Percentiles rank a stretch among this genome's conserved stretches.
Evolutionary conservation across 2,113 vertebrate genomes (phyloP).

Genomic region (Calidris pugnax): DNA sequence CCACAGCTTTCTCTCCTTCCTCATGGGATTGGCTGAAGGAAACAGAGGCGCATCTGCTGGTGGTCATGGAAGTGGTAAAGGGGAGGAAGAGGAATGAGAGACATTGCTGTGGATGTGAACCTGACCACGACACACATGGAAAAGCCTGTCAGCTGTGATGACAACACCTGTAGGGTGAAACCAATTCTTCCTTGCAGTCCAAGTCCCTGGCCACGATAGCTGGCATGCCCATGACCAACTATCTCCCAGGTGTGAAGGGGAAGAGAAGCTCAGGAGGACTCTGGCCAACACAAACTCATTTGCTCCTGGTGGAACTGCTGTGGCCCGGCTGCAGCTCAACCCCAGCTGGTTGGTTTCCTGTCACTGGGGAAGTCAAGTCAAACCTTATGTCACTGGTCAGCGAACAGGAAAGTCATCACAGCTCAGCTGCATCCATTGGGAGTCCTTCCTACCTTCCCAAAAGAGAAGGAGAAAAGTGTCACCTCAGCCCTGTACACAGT

Average conservation of each 20-base stretch:
- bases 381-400: accelerated
- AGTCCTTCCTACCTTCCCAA: neutral
- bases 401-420: neutral
- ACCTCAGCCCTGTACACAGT: neutral
- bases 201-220: neutral
- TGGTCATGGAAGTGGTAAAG: neutral
- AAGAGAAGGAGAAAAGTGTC: neutral
- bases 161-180: neutral
- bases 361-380: neutral
- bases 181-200: neutral
- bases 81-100: neutral
- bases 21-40: neutral
- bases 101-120: neutral
- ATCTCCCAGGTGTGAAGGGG: neutral
- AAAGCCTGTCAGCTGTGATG: neutral
- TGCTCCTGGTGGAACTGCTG: neutral
- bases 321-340: neutral
- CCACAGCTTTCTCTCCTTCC: neutral
- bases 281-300: neutral
- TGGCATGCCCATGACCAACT: neutral
- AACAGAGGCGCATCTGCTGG: neutral
- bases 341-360: neutral
- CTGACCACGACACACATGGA: neutral
- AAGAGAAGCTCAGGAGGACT: neutral
- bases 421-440: neutral